Evolutionary conservation across 92 coral and sea anemone genomes (phyloP).

Genomic region (Umimayanthus kanabou): DNA sequence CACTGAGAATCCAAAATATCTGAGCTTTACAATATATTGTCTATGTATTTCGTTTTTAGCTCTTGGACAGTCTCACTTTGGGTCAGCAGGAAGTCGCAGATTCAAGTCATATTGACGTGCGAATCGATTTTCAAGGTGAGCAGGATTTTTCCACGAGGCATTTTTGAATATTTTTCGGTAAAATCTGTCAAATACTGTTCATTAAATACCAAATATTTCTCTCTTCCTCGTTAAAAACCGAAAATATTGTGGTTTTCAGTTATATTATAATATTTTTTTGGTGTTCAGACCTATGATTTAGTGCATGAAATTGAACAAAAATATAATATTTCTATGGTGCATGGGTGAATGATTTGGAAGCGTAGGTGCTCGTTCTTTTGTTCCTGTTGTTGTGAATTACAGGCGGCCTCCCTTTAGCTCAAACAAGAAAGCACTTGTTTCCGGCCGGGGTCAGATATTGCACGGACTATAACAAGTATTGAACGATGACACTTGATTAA

Average conservation of each 20-base stretch:
- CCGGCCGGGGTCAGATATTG: slow-evolving; percentile 37
- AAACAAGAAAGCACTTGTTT: slow-evolving; percentile 24
- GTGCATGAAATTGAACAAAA: neutral
- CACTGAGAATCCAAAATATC: slow-evolving; percentile 1
- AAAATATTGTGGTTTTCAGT: neutral
- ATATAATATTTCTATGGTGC: slow-evolving; percentile 22
- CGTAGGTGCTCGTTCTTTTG: slow-evolving; percentile 17
- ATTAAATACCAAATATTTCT: slow-evolving; percentile 19
- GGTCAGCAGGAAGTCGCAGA: slow-evolving; percentile 91
- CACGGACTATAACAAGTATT: slow-evolving; percentile 7
- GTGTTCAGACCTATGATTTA: neutral
- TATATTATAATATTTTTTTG: neutral
- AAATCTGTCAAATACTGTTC: slow-evolving; percentile 16
- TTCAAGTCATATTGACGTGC: slow-evolving; percentile 78
- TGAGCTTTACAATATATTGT: slow-evolving; percentile 13
- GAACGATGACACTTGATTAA: slow-evolving; percentile 33
- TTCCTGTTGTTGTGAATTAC: slow-evolving; percentile 16
- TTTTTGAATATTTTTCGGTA: slow-evolving; percentile 23
- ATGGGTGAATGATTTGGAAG: slow-evolving; percentile 8
- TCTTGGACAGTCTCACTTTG: slow-evolving; percentile 82
- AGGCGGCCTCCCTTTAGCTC: slow-evolving; percentile 2
- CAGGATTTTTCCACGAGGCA: slow-evolving; percentile 24
- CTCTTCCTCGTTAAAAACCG: neutral
- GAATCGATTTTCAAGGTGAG: slow-evolving; percentile 96
- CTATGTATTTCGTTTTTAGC: slow-evolving; percentile 60